phyloP scores from a whole-genome alignment of 2,888 invertebrate genomes.

The Koerneria pararmatus region DNA sequence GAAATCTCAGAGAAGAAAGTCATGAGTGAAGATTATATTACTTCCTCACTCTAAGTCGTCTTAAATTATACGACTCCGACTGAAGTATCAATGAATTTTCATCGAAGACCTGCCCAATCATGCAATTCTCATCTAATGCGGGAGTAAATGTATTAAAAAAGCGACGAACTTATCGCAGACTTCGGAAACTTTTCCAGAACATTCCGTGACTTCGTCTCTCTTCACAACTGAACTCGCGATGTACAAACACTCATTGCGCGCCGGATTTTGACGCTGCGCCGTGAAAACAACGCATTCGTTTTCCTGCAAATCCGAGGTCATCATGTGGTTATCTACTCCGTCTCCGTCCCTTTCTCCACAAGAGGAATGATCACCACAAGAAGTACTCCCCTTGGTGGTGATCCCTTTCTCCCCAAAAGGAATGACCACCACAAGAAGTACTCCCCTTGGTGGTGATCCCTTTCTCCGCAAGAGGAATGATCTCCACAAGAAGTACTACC shows the following conservation, averaged over 20 bases:
- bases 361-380: too few relatives aligned
- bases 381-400: too few relatives aligned
- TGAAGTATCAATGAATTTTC: neutral
- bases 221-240: conserved; percentile 33
- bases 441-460: too few relatives aligned
- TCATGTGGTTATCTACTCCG: too few relatives aligned
- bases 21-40: neutral
- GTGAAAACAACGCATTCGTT: conserved; percentile 41
- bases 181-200: conserved; percentile 35
- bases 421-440: too few relatives aligned
- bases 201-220: conserved; percentile 27
- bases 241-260: conserved; percentile 28
- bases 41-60: neutral
- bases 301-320: conserved; percentile 30
- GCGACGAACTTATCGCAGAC: conserved; percentile 35
- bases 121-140: neutral
- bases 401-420: too few relatives aligned
- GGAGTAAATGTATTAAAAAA: neutral
- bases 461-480: too few relatives aligned
- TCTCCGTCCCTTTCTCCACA: too few relatives aligned
- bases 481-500: too few relatives aligned
- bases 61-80: too few relatives aligned
- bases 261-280: conserved; percentile 29
- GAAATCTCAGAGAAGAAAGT: too few relatives aligned
- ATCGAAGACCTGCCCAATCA: neutral